Evolutionary conservation across 2,888 invertebrate species (phyloP).

Genomic region (Dysmachus trigonus): DNA sequence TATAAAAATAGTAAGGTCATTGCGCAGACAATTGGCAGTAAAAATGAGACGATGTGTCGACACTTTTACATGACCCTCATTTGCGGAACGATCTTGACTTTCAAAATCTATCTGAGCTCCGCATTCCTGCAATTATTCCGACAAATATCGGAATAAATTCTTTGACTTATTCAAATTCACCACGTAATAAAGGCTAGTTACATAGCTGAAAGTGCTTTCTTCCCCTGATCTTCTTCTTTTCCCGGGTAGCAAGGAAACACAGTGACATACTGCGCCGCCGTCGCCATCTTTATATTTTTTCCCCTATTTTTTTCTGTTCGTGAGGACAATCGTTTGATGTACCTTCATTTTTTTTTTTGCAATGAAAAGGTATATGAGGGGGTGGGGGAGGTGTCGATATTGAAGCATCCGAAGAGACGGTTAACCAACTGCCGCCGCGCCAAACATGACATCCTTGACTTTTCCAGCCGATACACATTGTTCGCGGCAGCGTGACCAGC

Average conservation of each 20-base stretch:
- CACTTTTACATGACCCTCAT: background rate
- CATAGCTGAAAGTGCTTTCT: background rate
- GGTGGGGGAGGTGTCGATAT: background rate
- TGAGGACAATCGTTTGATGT: background rate
- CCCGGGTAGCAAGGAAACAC: background rate
- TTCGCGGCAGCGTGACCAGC: background rate
- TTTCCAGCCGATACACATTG: background rate
- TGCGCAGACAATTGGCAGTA: background rate
- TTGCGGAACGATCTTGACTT: background rate
- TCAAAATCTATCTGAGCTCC: background rate
- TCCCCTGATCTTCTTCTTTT: background rate
- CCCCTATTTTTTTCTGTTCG: background rate
- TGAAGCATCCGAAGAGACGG: background rate
- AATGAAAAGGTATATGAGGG: background rate
- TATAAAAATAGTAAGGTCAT: background rate
- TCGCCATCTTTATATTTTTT: background rate
- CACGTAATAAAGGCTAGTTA: background rate
- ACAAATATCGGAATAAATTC: background rate
- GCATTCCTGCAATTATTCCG: background rate
- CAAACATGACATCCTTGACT: slow-evolving; percentile 37
- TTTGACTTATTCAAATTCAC: background rate
- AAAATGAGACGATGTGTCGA: background rate
- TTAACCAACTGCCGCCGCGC: background rate
- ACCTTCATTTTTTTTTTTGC: background rate
- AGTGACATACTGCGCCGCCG: background rate